Evolutionary conservation across 2,888 invertebrate genomes (phyloP).

Genomic region (Acanthopleura granulata): DNA sequence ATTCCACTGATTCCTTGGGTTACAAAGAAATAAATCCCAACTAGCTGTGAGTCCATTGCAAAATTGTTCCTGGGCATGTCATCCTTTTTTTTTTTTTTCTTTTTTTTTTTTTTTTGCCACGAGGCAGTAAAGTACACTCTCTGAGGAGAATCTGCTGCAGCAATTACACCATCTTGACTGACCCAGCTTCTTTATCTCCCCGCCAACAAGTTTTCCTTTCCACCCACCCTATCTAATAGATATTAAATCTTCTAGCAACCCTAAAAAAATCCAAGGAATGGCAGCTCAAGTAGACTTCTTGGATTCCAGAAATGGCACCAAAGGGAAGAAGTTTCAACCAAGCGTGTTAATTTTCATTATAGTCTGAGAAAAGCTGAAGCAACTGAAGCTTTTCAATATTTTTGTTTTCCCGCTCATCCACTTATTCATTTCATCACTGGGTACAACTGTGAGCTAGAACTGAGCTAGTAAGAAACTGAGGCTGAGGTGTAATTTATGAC

Average conservation of each 20-base stretch:
- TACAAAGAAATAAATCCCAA: no score
- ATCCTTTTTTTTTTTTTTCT: not conserved
- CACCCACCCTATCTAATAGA: slow-evolving; percentile 18
- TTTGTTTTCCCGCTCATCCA: not conserved
- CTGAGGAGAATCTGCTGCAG: slow-evolving; percentile 3
- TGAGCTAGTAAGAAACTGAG: not conserved
- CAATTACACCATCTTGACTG: not conserved
- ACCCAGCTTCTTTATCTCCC: not conserved
- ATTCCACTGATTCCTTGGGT: no score
- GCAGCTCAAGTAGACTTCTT: not conserved
- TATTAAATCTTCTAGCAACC: not conserved
- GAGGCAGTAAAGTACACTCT: not conserved
- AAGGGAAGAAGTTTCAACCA: not conserved
- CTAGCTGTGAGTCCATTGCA: no score
- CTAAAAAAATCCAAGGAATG: not conserved
- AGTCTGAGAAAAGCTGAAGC: not conserved
- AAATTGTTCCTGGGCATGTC: not conserved
- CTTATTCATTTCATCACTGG: slow-evolving; percentile 12
- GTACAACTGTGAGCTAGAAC: not conserved
- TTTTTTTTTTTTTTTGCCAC: slow-evolving; percentile 4
- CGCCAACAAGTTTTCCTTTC: slow-evolving; percentile 13
- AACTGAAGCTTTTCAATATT: not conserved
- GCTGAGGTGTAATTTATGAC: slow-evolving; percentile 8
- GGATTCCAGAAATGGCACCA: not conserved
- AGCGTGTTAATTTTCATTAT: not conserved